Conservation (phyloP, 2,797 vertebrate species). For the Epinephelus awoara region DNA sequence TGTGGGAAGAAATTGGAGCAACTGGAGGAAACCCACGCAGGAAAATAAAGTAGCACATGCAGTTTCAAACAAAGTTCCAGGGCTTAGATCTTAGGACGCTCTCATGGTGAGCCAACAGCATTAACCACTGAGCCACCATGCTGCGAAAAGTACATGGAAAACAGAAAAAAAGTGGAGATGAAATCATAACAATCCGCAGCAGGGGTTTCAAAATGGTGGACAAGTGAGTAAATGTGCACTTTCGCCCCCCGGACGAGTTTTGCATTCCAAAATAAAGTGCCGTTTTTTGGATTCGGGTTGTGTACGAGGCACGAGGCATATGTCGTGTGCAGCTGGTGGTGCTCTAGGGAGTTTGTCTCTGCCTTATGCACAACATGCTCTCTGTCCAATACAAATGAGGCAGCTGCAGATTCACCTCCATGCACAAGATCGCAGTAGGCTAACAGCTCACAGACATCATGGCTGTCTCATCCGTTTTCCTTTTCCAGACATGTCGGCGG, state of each 20-base stretch:
- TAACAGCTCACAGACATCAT: slow-evolving; percentile 41
- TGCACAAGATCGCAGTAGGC: slow-evolving; percentile 43
- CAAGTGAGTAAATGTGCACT: slow-evolving; percentile 21
- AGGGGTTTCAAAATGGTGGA: slow-evolving; percentile 43
- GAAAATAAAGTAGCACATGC: neutral
- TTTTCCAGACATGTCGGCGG: neutral
- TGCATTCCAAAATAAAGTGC: slow-evolving; percentile 32
- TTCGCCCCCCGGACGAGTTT: slow-evolving; percentile 2
- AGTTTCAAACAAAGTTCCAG: slow-evolving; percentile 3
- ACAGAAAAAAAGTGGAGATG: slow-evolving; percentile 21
- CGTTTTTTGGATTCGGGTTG: slow-evolving; percentile 43
- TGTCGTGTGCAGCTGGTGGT: slow-evolving; percentile 74
- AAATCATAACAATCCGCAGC: slow-evolving; percentile 27
- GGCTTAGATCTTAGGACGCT: slow-evolving; percentile 16
- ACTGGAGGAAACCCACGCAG: slow-evolving; percentile 4
- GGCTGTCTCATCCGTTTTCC: slow-evolving; percentile 29
- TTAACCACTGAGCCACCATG: neutral
- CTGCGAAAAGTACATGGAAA: slow-evolving; percentile 2
- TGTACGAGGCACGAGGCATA: slow-evolving; percentile 59
- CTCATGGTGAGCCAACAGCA: neutral
- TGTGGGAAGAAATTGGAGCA: slow-evolving; percentile 23
- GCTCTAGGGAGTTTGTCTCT: slow-evolving; percentile 67
- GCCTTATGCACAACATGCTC: slow-evolving; percentile 68
- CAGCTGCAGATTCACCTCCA: slow-evolving; percentile 65
- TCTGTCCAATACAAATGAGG: slow-evolving; percentile 75